Evolutionary conservation across 2,113 vertebrate genomes (phyloP).

Genomic region (Bufo bufo): DNA sequence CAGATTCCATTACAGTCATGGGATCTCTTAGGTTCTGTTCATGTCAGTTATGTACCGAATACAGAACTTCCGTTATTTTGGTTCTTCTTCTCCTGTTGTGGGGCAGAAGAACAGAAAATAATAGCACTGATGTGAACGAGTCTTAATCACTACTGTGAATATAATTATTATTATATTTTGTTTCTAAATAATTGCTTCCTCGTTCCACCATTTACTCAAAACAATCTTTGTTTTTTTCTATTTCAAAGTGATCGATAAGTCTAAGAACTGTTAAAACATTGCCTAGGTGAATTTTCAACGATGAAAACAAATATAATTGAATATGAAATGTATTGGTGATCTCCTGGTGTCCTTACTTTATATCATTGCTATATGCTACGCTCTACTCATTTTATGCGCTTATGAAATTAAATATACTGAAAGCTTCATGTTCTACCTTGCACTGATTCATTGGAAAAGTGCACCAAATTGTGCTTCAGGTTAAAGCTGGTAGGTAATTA

Average conservation of each 20-base stretch:
- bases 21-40: too few relatives aligned
- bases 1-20: too few relatives aligned
- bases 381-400: neutral
- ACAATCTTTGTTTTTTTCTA: neutral
- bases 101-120: too few relatives aligned
- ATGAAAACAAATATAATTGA: neutral
- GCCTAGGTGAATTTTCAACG: neutral
- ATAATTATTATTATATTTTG: too few relatives aligned
- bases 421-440: constrained; percentile 13
- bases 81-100: too few relatives aligned
- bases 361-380: neutral
- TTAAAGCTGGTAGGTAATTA: constrained; percentile 25
- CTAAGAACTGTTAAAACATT: neutral
- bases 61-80: too few relatives aligned
- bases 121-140: too few relatives aligned
- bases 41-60: too few relatives aligned
- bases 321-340: neutral
- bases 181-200: too few relatives aligned
- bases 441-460: neutral
- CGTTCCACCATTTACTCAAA: too few relatives aligned
- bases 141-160: too few relatives aligned
- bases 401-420: constrained; percentile 17
- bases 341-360: neutral
- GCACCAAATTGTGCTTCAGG: constrained; percentile 1
- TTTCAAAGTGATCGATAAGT: too few relatives aligned